Conservation (phyloP, 2,888 invertebrate species). For the Epistrophe eligans region DNA sequence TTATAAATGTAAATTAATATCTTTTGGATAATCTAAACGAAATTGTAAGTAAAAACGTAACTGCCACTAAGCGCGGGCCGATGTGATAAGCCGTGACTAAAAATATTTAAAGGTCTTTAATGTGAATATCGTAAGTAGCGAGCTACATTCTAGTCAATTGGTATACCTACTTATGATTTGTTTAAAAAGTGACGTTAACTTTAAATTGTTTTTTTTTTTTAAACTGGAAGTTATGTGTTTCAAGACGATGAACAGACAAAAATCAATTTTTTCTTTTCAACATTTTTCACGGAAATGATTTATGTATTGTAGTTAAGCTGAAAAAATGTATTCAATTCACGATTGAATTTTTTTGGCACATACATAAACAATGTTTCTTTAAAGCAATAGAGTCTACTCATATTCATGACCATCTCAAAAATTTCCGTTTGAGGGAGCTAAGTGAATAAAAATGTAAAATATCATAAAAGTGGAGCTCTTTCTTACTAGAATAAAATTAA, state of each 20-base stretch:
- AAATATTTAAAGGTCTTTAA: not conserved
- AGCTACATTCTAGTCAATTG: slow-evolving; percentile 32
- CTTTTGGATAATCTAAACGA: slow-evolving; percentile 19
- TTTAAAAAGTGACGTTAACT: not conserved
- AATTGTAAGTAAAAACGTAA: slow-evolving; percentile 51
- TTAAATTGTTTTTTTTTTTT: not conserved
- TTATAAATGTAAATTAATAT: not conserved
- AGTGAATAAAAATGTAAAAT: not conserved
- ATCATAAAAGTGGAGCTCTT: no score
- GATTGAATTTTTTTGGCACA: not conserved
- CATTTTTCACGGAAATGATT: not conserved
- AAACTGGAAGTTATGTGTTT: not conserved
- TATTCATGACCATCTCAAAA: not conserved
- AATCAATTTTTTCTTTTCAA: not conserved
- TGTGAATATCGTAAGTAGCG: slow-evolving; percentile 14
- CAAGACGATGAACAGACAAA: not conserved
- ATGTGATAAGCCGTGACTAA: not conserved
- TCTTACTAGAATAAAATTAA: no score
- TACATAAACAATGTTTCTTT: not conserved
- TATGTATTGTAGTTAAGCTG: not conserved
- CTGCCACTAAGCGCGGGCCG: not conserved
- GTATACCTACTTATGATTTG: not conserved
- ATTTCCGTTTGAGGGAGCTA: not conserved
- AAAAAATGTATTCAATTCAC: slow-evolving; percentile 3
- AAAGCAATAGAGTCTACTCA: not conserved